phyloP scores from a whole-genome alignment of 2,797 vertebrate genomes.

The Pseudocheirus occidentalis region DNA sequence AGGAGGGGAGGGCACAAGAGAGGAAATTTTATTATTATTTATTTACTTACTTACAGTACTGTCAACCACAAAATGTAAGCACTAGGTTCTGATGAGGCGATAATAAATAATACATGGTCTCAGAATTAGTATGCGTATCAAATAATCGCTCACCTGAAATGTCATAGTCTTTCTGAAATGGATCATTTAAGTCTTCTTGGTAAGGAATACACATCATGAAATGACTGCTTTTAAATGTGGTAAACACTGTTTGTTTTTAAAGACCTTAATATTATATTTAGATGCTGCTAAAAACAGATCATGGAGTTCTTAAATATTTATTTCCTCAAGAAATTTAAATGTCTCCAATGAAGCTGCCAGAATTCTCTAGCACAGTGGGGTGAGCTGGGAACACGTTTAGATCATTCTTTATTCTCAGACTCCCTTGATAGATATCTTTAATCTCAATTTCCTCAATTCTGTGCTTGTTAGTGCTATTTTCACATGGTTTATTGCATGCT shows the following conservation, averaged over 20 bases:
- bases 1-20: conserved; percentile 43
- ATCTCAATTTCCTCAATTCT: conserved; percentile 69
- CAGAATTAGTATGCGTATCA: conserved; percentile 54
- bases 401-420: conserved; percentile 24
- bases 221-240: conserved; percentile 33
- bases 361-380: conserved; percentile 54
- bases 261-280: conserved; percentile 57
- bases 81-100: conserved; percentile 57
- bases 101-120: conserved; percentile 59
- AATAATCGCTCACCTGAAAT: conserved; percentile 29
- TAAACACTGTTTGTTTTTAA: conserved; percentile 40
- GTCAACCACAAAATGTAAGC: conserved; percentile 54
- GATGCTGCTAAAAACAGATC: conserved; percentile 61
- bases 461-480: conserved; percentile 50
- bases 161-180: background rate
- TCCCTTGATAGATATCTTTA: conserved; percentile 75
- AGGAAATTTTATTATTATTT: conserved; percentile 43
- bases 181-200: conserved; percentile 8
- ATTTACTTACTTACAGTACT: conserved; percentile 59
- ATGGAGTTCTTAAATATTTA: conserved; percentile 75
- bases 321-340: conserved; percentile 65
- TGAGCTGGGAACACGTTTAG: conserved; percentile 37
- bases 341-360: conserved; percentile 45
- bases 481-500: conserved; percentile 49
- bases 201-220: conserved; percentile 21